Evolutionary conservation across 2,113 vertebrate species (phyloP), one percentile per base, ranked within the genome.

Genomic region (Sphaerodactylus townsendi): DNA sequence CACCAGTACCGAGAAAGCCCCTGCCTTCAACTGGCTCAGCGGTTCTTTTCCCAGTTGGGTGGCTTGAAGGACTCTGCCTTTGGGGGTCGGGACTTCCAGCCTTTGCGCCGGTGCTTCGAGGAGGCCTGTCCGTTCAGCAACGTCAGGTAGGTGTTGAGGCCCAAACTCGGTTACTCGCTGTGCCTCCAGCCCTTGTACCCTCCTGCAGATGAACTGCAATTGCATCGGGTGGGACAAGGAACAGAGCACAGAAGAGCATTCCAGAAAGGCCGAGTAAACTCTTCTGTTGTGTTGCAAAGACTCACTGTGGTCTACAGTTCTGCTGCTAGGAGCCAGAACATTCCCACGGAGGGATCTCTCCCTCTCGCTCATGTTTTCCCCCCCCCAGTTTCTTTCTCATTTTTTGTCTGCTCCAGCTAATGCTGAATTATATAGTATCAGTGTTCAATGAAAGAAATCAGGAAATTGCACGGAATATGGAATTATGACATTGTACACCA

Each of bases 121-220:
- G 96, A 92, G 84, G 98, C 98, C 85, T 98, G 98, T 66, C 96
- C 97, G n/a, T 94, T 93, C 72, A 98, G 97, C 76, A 95, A 98
- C 28, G 86, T 98, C 89, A 97, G 98, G 98, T 98, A 95, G 21
- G 76, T 75, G 30, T 2, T 11, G 23, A 23, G 39, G 21, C 6
- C 19, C 1, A 4, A 10, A 30, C 13, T 37, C 69, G 14, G 3
- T 28, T n/a, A 39, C 53, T n/a, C 10, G 8, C 41, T 44, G 1
- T 2, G 17, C 44, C 6, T 28, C 59, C 25, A 10, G 59, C 23
- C 59, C 53, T 21, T 56, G 53, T 21, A 19, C 4, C 53, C 53
- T 56, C 21, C 59, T 62, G 59, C 21, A 28, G 59, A 25, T 62
- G 25, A 28, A n/a, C 44, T 25, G 39, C 65, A 33, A 21, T 35